Percentiles rank a stretch among this genome's conserved stretches.
phyloP scores from a whole-genome alignment of 2,797 vertebrate species.

The Tenualosa ilisha region DNA sequence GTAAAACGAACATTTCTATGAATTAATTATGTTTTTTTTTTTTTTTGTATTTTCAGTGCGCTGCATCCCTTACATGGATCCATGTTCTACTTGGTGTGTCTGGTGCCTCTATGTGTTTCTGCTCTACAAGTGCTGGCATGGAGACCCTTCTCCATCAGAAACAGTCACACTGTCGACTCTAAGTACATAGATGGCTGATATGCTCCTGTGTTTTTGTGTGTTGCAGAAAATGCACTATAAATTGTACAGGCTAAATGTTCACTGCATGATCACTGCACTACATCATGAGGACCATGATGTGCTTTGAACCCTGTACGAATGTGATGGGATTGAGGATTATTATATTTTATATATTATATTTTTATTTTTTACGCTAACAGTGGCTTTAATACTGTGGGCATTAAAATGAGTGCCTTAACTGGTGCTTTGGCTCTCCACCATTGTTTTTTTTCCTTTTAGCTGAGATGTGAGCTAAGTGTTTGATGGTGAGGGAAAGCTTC shows the following conservation, averaged over 20 bases:
- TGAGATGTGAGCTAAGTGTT: not conserved
- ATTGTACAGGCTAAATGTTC: not conserved
- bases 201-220: not conserved
- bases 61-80: constrained; percentile 74
- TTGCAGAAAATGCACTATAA: not conserved
- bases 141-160: constrained; percentile 84
- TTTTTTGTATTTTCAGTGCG: constrained; percentile 62
- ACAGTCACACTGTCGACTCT: constrained; percentile 74
- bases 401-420: not conserved
- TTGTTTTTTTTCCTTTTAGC: not conserved
- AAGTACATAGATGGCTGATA: constrained; percentile 72
- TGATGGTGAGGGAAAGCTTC: too few relatives aligned
- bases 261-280: too few relatives aligned
- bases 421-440: not conserved
- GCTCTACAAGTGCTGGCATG: constrained; percentile 79
- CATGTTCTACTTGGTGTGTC: constrained; percentile 87
- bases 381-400: not conserved
- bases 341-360: not conserved
- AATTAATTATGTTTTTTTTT: constrained; percentile 9
- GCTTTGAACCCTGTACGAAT: not conserved
- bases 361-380: not conserved
- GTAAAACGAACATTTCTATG: not conserved
- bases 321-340: not conserved
- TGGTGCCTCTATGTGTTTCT: constrained; percentile 80
- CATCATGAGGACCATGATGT: not conserved